Evolutionary conservation across 2,797 vertebrate genomes (phyloP).

Genomic region (Coregonus ussuriensis): DNA sequence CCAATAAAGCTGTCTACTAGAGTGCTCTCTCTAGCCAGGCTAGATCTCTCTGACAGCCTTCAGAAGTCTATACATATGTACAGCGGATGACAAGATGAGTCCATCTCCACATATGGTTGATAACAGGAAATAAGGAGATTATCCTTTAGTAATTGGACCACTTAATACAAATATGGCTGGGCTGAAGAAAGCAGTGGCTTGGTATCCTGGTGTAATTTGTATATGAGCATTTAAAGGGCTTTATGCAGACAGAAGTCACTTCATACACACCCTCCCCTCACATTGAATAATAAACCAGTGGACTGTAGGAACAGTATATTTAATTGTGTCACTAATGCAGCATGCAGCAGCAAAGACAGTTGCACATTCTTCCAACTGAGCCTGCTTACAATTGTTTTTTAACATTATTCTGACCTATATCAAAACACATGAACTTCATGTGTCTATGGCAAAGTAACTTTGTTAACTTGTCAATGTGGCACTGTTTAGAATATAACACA

Average conservation of each 20-base stretch:
- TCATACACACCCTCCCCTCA: neutral
- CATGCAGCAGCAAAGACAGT: neutral
- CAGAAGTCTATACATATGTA: neutral
- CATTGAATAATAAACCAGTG: constrained; percentile 1
- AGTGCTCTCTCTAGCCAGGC: neutral
- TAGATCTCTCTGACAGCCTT: neutral
- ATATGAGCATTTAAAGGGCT: neutral
- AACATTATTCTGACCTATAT: constrained; percentile 5
- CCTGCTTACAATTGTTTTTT: constrained; percentile 16
- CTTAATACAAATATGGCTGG: neutral
- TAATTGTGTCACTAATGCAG: constrained; percentile 10
- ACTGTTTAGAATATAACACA: neutral
- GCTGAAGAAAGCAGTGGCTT: neutral
- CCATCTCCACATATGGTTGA: neutral
- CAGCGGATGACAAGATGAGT: neutral
- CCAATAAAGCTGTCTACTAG: constrained; percentile 3
- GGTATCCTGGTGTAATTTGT: constrained; percentile 4
- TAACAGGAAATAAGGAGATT: neutral
- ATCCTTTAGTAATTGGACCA: neutral
- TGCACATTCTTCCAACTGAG: constrained; percentile 7
- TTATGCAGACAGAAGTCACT: neutral
- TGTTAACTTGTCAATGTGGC: constrained; percentile 23
- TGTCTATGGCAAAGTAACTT: constrained; percentile 5
- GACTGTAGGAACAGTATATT: neutral
- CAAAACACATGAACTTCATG: neutral